Evolutionary conservation across 2,113 vertebrate genomes (phyloP), one percentile per base, ranked within the genome.

Genomic region (Melospiza georgiana): DNA sequence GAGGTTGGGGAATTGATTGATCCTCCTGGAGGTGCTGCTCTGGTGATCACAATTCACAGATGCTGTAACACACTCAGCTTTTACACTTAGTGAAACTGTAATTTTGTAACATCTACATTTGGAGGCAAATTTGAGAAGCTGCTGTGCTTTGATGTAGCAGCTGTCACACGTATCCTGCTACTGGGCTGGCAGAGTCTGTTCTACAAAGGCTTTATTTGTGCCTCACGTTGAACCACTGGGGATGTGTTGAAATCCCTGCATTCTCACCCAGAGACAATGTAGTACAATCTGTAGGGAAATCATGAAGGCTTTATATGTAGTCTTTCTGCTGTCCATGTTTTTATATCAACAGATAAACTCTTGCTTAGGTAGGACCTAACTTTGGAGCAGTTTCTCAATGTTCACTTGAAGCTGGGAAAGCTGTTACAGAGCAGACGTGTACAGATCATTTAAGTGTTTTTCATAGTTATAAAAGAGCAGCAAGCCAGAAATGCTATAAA

Each of bases 401-500:
- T 82, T 87, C 72, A 22, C 66, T 66, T 81, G 76, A 74, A 84
- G 51, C 65, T 94, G 89, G 65, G 68, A 91, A 89, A 94, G 46
- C 51, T 72, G 43, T 81, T 82, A 25, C 18, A 44, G 73, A 76
- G 71, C 81, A 94, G 63, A 49, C 46, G 1, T 3, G 7, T 65
- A 65, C 2, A 11, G 69, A 55, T 67, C 33, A 18, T 80, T 37
- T 3, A 11, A 52, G 55, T 44, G 52, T 37, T 95, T 94, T 44
- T 93, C 72, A 71, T 80, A 83, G 74, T 39, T 93, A 22, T 12
- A 74, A 58, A 94, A 87, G 44, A 88, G 48, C 91, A 90, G 63
- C 51, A 62, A 74, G 94, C 81, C 87, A 91, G 51, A 66, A 91
- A 51, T 44, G 67, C 87, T 90, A 9, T 85, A 66, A 87, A 89